Evolutionary conservation across 2,113 vertebrate genomes (phyloP), one percentile per base, ranked within the genome.

Genomic region (Morone chrysops): DNA sequence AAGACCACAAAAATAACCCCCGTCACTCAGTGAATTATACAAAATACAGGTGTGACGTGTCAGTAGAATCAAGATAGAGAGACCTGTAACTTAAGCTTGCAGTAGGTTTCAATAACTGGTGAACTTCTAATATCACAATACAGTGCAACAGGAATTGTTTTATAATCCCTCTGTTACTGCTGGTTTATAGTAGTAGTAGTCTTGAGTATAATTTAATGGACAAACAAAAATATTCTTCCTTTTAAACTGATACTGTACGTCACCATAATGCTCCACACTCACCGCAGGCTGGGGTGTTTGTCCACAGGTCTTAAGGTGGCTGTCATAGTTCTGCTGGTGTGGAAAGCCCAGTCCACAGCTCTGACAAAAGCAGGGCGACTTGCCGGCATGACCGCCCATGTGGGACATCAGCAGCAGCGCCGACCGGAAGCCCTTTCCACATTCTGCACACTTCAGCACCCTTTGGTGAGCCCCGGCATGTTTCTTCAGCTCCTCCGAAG

Each of bases 401-500:
- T 98, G 97, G 65, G 96, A 97, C 90, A 96, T 96, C 8, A 98
- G 94, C 78, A 97, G 92, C 20, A 97, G 93, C 0, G 97, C 96
- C 0, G 97, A 96, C 13, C 97, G 96, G 90, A 97, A 98, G 36
- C 97, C 96, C 85, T 97, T 98, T 12, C 96, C 96, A 0, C 97
- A 97, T 59, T 97, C 96, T 0, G 94, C 94, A 1, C 97, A 98
- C 61, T 94, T 96, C 76, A 97, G 95, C 69, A 97, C 95, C 47
- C 97, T 95, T 93, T 98, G 97, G 90, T 98, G 97, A 80, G 96
- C 96, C 4, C 97, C 95, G 3, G 95, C 95, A 20, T 98, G 97
- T 79, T 96, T 96, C 78, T 96, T 96, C 50, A 98, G 89, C 71
- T 97, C 97, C 0, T 97, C 97, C 0, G 92, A 83, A 4, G 92